These are phyloP conservation scores for Caerostris darwini DNA, from an alignment of 1,140 invertebrate genomes.

Conservation along the genomic window DNA sequence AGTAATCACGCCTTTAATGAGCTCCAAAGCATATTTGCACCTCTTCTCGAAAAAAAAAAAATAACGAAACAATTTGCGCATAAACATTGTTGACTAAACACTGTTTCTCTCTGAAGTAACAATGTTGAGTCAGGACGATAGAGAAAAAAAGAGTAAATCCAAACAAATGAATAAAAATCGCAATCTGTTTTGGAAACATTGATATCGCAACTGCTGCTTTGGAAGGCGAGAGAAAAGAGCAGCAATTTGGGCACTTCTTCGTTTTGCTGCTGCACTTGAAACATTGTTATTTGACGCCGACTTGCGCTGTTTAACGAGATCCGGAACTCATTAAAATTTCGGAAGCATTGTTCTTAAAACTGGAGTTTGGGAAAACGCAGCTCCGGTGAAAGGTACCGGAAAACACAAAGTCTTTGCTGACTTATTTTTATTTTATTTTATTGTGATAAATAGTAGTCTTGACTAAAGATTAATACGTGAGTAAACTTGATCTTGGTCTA, in stretches of 20 bases:
- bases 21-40: too few species aligned
- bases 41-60: too few species aligned
- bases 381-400: background rate
- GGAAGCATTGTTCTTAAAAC: background rate
- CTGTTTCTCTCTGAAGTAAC: background rate
- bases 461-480: too few species aligned
- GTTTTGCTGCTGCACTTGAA: slow-evolving; percentile 3
- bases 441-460: background rate
- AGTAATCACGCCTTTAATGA: too few species aligned
- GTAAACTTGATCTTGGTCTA: too few species aligned
- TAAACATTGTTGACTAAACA: too few species aligned
- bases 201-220: slow-evolving; percentile 4
- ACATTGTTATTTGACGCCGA: slow-evolving; percentile 47
- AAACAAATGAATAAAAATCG: background rate
- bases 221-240: background rate
- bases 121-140: too few species aligned
- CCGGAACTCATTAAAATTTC: slow-evolving; percentile 55
- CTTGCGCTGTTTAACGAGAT: slow-evolving; percentile 26
- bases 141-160: background rate
- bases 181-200: background rate
- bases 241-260: slow-evolving; percentile 1
- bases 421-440: background rate
- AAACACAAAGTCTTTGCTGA: too few species aligned
- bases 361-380: background rate
- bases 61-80: too few species aligned